Conservation (phyloP, 1,140 invertebrate genomes). For the Atta colombica region DNA sequence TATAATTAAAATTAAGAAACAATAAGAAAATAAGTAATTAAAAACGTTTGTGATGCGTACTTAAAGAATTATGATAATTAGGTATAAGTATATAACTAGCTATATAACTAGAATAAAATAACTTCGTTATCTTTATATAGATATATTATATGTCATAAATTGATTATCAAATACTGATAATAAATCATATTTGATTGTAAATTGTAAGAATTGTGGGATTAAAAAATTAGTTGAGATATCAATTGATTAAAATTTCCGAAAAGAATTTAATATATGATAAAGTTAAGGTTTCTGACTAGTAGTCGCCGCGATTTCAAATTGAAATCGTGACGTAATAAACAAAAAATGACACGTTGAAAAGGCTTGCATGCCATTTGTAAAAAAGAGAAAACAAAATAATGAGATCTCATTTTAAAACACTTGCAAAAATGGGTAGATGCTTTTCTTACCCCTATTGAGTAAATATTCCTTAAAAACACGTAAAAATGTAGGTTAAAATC, state of each 20-base stretch:
- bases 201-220: background rate
- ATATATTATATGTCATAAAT: background rate
- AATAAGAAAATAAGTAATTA: background rate
- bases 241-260: background rate
- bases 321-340: no score
- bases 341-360: no score
- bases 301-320: no score
- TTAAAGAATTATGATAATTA: slow-evolving; percentile 18
- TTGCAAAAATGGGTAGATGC: no score
- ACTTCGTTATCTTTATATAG: background rate
- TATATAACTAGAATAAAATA: background rate
- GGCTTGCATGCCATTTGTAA: no score
- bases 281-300: no score
- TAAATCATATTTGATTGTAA: background rate
- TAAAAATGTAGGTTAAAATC: no score
- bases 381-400: no score
- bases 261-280: background rate
- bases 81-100: background rate
- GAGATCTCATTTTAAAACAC: no score
- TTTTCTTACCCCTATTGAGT: no score
- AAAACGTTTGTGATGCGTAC: background rate
- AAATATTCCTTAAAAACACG: no score
- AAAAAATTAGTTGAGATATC: background rate
- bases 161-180: background rate
- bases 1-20: background rate